Evolutionary conservation across 2,113 vertebrate species (phyloP).

Genomic region (Hemiprocne comata): DNA sequence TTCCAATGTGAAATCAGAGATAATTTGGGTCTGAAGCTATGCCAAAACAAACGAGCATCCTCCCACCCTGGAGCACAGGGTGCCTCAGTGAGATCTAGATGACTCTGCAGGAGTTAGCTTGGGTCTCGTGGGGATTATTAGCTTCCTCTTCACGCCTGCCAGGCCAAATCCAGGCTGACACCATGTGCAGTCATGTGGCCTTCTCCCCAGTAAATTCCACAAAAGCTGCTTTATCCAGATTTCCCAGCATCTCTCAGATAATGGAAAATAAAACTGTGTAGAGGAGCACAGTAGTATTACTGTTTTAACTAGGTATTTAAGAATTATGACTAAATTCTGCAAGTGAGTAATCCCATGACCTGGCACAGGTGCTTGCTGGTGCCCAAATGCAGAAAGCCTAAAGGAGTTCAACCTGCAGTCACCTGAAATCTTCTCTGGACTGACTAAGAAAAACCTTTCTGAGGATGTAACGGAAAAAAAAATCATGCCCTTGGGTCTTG

Average conservation of each 20-base stretch:
- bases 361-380: not conserved
- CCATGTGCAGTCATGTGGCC: not conserved
- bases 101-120: not conserved
- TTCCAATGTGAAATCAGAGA: not conserved
- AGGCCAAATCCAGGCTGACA: not conserved
- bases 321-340: not conserved
- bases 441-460: not conserved
- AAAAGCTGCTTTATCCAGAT: not conserved
- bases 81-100: not conserved
- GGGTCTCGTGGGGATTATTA: not conserved
- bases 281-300: not conserved
- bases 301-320: not conserved
- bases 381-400: not conserved
- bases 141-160: not conserved
- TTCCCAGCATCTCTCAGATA: not conserved
- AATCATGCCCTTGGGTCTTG: slow-evolving; percentile 4
- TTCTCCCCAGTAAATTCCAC: not conserved
- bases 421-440: not conserved
- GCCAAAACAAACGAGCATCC: not conserved
- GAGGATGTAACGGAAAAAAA: not conserved
- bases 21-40: not conserved
- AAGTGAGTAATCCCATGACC: not conserved
- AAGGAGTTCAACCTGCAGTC: not conserved
- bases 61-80: not conserved
- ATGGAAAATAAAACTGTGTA: not conserved